A percentile compares a stretch with the other conserved stretches of the same genome.
These are phyloP conservation scores for Eurystomus glaucurus DNA, from an alignment of 2,797 vertebrate species.

Conservation along the genomic window DNA sequence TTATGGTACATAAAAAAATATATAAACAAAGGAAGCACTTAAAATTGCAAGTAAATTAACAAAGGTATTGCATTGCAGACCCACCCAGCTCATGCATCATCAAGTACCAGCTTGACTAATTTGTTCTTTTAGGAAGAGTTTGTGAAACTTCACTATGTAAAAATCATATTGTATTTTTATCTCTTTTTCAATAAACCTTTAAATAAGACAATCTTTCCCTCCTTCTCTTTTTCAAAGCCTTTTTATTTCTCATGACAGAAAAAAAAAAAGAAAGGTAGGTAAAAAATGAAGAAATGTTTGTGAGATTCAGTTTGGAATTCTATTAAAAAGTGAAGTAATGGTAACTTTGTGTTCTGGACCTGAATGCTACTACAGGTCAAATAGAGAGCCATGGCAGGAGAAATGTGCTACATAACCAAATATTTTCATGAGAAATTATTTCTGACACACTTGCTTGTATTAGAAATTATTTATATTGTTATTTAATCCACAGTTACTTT, in stretches of 20 bases:
- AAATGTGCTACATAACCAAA: neutral
- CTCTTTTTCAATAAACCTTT: neutral
- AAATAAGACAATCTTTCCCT: rapidly evolving
- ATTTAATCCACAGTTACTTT: neutral
- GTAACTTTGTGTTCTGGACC: neutral
- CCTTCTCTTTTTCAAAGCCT: neutral
- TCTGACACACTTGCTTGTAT: neutral
- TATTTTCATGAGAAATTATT: neutral
- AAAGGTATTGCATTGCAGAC: neutral
- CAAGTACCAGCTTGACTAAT: neutral
- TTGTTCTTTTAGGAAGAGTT: neutral
- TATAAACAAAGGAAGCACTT: neutral
- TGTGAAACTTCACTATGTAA: neutral
- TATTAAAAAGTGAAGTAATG: neutral
- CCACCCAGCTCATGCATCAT: neutral
- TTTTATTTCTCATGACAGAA: neutral
- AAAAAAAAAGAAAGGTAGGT: neutral
- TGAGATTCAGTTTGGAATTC: neutral
- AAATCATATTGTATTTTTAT: neutral
- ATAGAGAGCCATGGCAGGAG: neutral
- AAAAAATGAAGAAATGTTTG: neutral
- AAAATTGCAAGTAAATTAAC: neutral
- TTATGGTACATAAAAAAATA: neutral
- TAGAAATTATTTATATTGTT: neutral
- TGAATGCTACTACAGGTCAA: neutral